Base-by-base conservation (phyloP, 2,888 invertebrate genomes). In the Melanophora roralis region DNA sequence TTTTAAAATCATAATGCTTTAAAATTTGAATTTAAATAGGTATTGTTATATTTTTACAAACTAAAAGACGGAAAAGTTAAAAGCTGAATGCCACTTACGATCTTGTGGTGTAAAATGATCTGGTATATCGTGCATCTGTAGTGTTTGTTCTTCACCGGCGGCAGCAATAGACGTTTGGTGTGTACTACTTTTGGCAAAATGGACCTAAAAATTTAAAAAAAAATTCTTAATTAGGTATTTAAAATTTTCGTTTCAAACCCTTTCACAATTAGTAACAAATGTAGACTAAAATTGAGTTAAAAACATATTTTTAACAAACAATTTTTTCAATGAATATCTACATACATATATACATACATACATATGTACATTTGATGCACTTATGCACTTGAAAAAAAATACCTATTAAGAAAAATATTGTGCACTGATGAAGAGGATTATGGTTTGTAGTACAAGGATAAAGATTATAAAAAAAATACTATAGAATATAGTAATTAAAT, bases 101-200 rank as follows among this genome's bases (percentile, higher is more conserved):
- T 86, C 86, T 78, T 86, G 81, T n/a, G 87, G 86, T 51, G 85
- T 87, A 71, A 84, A 85, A 71, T 84, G 82, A n/a, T 80, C 80
- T 38, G 76, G 57, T 76, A 73, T 80, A 72, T 92, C 92, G 82
- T 90, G 90, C 88, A 92, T 90, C 78, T 84, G 84, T n/a, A n/a
- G n/a, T 62, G 92, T 36, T 64, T 55, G 43, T 64, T 67, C 21
- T 55, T 62, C 65, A 34, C 16, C 57, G 55, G 40, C 32, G 68
- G 72, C 71, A 34, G 32, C 64, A 62, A 34, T 21, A 73, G 76
- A 91, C 72, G 92, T 49, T 91, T 83, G 91, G 91, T 57, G 60
- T 72, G 53, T 88, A 83, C 84, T 85, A 81, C 84, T 84, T 73
- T 93, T 93, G 82, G 92, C 92, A 90, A 94, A 94, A 87, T 93